phyloP scores from a whole-genome alignment of 1,140 invertebrate genomes.

The Trichonephila inaurata region DNA sequence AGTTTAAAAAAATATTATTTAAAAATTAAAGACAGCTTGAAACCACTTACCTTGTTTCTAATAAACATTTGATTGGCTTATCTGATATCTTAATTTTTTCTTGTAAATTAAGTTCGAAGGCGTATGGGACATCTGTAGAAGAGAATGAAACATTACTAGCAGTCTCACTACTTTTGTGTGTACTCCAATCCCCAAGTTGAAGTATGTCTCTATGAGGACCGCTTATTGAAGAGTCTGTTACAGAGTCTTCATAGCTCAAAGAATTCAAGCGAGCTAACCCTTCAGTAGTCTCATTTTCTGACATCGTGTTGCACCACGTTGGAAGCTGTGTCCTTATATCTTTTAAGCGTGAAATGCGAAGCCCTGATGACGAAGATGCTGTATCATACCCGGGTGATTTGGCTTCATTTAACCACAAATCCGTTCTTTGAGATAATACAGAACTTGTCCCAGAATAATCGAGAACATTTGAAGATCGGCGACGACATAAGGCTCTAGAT shows the following conservation, averaged over 20 bases:
- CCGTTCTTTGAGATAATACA: slow-evolving; percentile 53
- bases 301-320: slow-evolving; percentile 57
- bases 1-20: background rate
- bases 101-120: slow-evolving; percentile 79
- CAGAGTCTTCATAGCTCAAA: slow-evolving; percentile 61
- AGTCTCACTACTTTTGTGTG: slow-evolving; percentile 76
- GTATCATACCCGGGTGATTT: slow-evolving; percentile 52
- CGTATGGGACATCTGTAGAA: slow-evolving; percentile 78
- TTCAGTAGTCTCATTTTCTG: slow-evolving; percentile 42
- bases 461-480: slow-evolving; percentile 64
- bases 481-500: slow-evolving; percentile 11
- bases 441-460: slow-evolving; percentile 61
- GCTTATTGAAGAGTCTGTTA: slow-evolving; percentile 58
- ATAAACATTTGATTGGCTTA: slow-evolving; percentile 82
- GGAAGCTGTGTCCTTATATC: slow-evolving; percentile 65
- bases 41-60: slow-evolving; percentile 79
- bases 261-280: slow-evolving; percentile 29
- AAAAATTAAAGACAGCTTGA: background rate
- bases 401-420: slow-evolving; percentile 51
- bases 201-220: slow-evolving; percentile 52
- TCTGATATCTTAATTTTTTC: slow-evolving; percentile 82
- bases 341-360: background rate
- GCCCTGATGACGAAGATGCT: slow-evolving; percentile 42
- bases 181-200: slow-evolving; percentile 70
- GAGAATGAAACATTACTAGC: slow-evolving; percentile 75